phyloP scores from a whole-genome alignment of 2,888 invertebrate species.

The Drosophila fulvimacula region DNA sequence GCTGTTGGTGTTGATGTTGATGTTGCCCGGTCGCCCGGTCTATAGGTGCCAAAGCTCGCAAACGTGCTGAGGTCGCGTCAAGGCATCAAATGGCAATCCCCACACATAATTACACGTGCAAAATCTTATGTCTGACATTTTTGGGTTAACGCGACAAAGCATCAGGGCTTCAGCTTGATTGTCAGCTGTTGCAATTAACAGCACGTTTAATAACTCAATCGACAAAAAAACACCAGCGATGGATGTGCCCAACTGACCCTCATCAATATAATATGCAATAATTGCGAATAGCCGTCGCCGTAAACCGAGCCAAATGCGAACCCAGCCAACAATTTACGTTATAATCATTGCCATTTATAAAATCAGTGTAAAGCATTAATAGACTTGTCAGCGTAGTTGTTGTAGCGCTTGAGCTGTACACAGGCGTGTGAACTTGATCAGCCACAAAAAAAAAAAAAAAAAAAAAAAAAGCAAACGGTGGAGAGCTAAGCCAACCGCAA shows the following conservation, averaged over 20 bases:
- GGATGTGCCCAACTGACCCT: constrained; percentile 55
- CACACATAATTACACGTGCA: constrained; percentile 66
- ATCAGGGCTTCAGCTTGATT: constrained; percentile 29
- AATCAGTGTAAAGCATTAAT: constrained; percentile 22
- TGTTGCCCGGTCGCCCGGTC: constrained; percentile 17
- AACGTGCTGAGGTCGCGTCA: constrained; percentile 59
- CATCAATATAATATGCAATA: constrained; percentile 50
- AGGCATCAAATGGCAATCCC: constrained; percentile 48
- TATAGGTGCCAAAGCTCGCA: constrained; percentile 47
- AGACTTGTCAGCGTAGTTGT: constrained; percentile 5
- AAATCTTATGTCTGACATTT: constrained; percentile 64
- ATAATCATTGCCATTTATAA: constrained; percentile 64
- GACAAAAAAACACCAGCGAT: constrained; percentile 13
- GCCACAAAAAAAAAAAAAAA: constrained; percentile 51
- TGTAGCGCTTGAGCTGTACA: constrained; percentile 1
- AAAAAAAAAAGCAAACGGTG: neutral
- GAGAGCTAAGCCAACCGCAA: constrained; percentile 54
- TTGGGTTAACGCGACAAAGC: constrained; percentile 73
- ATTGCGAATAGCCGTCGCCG: constrained; percentile 16
- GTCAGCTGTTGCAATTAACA: constrained; percentile 63
- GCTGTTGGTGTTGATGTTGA: constrained; percentile 18
- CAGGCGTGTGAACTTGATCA: constrained; percentile 68
- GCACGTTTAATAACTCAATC: constrained; percentile 74
- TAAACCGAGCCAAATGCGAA: constrained; percentile 17
- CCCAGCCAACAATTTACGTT: constrained; percentile 18